A percentile compares a stretch with the other conserved stretches of the same genome.
Evolutionary conservation across 2,888 invertebrate genomes (phyloP).

Genomic region (Tinea semifulvella): DNA sequence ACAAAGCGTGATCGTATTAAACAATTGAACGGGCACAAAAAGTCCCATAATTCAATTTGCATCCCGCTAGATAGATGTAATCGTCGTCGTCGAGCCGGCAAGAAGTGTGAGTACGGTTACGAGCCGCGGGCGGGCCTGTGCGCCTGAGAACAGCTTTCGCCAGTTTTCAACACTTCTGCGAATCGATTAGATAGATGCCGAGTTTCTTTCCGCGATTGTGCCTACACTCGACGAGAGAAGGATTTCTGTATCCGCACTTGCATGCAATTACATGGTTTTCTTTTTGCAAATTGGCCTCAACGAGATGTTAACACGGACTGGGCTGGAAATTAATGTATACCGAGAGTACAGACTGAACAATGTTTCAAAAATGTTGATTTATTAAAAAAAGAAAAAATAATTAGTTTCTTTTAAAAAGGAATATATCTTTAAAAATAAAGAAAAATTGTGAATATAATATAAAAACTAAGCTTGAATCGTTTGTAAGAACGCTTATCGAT

Average conservation of each 20-base stretch:
- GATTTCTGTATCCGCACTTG: conserved; percentile 21
- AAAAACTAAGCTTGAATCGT: no score
- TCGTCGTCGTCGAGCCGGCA: conserved; percentile 26
- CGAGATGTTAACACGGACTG: no score
- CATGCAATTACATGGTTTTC: conserved; percentile 7
- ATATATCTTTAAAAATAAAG: no score
- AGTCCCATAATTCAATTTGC: conserved; percentile 67
- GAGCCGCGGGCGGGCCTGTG: conserved; percentile 40
- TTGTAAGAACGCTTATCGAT: no score
- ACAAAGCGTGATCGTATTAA: conserved; percentile 50
- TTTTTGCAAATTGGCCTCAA: no score
- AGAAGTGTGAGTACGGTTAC: conserved; percentile 47
- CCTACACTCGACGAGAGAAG: background rate
- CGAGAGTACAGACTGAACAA: no score
- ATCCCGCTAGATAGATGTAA: conserved; percentile 60
- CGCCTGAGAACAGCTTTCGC: conserved; percentile 57
- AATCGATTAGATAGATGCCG: conserved; percentile 44
- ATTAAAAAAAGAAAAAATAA: no score
- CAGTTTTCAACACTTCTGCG: conserved; percentile 60
- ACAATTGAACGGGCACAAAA: conserved; percentile 60
- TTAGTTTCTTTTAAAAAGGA: no score
- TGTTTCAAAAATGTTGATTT: no score
- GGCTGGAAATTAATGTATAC: no score
- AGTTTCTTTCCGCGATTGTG: conserved; percentile 32
- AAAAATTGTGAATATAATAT: no score